Percentiles rank a stretch among this genome's conserved stretches.
Conservation (phyloP, 1,140 invertebrate genomes). For the Zophobas morio region DNA sequence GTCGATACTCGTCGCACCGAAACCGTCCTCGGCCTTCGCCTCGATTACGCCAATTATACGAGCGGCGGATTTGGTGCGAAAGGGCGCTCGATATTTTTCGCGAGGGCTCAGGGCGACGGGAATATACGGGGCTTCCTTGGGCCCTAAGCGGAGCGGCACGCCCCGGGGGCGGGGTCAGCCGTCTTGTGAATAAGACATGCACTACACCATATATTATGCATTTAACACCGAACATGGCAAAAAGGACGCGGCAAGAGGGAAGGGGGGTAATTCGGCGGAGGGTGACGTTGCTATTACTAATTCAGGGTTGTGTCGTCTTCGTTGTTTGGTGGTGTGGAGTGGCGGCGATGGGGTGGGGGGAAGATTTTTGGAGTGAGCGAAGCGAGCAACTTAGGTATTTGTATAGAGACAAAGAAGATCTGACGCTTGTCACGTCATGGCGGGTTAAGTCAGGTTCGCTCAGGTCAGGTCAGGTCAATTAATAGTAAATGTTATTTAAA, state of each 20-base stretch:
- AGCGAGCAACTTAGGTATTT: no score
- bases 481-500: no score
- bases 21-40: not conserved
- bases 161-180: conserved; percentile 55
- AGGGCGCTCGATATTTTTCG: conserved; percentile 24
- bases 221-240: conserved; percentile 49
- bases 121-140: conserved; percentile 38
- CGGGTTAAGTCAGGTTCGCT: no score
- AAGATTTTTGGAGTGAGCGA: no score
- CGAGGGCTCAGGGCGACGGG: not conserved
- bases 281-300: no score
- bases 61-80: conserved; percentile 4
- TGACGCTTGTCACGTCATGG: no score
- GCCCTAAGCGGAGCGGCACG: conserved; percentile 55
- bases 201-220: conserved; percentile 60
- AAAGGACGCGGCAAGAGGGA: not conserved
- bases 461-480: no score
- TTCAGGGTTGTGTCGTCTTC: no score
- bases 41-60: conserved; percentile 4
- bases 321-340: no score
- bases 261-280: no score
- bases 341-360: no score
- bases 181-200: conserved; percentile 59
- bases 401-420: no score
- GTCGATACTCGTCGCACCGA: not conserved